These are phyloP conservation scores for Caenorhabditis japonica DNA, from an alignment of 2,888 invertebrate genomes.

Conservation along the genomic window DNA sequence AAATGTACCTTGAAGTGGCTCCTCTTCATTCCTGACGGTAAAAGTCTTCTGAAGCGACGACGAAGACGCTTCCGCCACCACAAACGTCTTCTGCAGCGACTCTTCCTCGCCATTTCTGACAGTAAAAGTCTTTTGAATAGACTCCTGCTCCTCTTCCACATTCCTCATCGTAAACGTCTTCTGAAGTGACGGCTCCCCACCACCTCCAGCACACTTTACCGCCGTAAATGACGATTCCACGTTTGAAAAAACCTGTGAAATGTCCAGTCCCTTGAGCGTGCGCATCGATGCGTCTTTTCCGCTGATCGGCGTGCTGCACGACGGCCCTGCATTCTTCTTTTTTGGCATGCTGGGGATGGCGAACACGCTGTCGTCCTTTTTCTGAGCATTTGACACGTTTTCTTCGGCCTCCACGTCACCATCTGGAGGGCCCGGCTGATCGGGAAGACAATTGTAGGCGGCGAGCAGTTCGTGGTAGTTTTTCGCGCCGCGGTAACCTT, in stretches of 20 bases:
- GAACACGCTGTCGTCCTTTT: constrained; percentile 3
- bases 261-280: constrained; percentile 9
- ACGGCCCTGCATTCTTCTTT: constrained; percentile 8
- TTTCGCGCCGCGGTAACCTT: too few relatives aligned
- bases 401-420: too few relatives aligned
- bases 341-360: neutral
- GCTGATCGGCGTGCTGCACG: constrained; percentile 25
- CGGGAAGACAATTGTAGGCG: too few relatives aligned
- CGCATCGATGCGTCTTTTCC: constrained; percentile 25
- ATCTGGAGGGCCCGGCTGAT: too few relatives aligned
- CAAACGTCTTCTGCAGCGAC: neutral
- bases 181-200: neutral
- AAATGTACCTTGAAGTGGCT: constrained; percentile 18
- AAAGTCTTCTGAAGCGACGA: constrained; percentile 15
- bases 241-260: constrained; percentile 22
- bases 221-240: neutral
- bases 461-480: too few relatives aligned
- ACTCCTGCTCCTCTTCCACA: constrained; percentile 1
- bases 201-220: neutral
- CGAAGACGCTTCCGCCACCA: neutral
- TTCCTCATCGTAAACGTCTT: constrained; percentile 19
- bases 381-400: neutral
- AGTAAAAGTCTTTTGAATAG: constrained; percentile 1
- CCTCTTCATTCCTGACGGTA: constrained; percentile 9
- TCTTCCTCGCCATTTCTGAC: neutral